Base-by-base conservation (phyloP, 2,888 invertebrate species). In the Lucinisca nassula region DNA sequence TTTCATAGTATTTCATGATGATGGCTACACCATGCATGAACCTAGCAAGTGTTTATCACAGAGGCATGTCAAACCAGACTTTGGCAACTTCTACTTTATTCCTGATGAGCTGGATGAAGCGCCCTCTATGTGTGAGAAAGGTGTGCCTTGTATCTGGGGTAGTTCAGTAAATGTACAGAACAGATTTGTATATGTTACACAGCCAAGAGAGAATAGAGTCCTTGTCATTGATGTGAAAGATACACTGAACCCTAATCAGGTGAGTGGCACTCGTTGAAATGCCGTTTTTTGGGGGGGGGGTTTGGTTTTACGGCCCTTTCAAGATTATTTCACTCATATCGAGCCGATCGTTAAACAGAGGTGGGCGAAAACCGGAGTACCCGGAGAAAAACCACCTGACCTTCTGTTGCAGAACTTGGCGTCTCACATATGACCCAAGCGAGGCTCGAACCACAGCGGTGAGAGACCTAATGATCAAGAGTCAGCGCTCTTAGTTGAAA, bases 1-100 rank as follows among this genome's bases (percentile, higher is more conserved):
- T 12, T 98, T 98, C 96, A 97, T 98, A 94, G 97, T 98, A 17
- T 98, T 98, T 96, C 98, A 98, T 96, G 97, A 98, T 92, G 97
- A 97, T 97, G 98, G 98, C 37, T 97, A 98, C 92, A 97, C 97
- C 0, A 97, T 98, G 67, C 98, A 98, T 96, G 98, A 98, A 92
- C 98, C 98, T 0, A 97, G 97, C 38, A 97, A 97, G 76, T 98
- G 98, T 95, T 97, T 97, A 74, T 97, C 98, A 17, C 97, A 97
- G 93, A 98, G 98, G 95, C 97, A 97, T 95, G 98, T 98, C 90
- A 97, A 97, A 94, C 97, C 97, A 93, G 97, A 98, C 35, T 98
- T 98, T 94, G 98, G 98, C n/a, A 97, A 97, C 92, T 97, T 97
- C 94, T 92, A 92, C 82, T 94, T 94, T 83, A 92, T 94, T 51